Evolutionary conservation across 2,113 vertebrate genomes (phyloP).

Genomic region (Petrocephalus zakoni): DNA sequence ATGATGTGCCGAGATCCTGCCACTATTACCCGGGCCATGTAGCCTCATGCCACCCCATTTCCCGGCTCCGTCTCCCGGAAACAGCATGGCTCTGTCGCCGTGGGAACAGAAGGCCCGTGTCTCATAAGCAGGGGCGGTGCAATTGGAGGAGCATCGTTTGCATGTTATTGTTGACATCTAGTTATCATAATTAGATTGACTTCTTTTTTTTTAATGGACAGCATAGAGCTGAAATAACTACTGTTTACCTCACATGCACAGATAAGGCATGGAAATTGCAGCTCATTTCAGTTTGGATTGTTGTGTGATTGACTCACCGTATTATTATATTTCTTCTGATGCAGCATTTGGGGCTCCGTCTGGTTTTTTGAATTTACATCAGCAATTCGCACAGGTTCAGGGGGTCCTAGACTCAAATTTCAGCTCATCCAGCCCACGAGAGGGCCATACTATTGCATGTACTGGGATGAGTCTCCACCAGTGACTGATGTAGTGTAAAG

Average conservation of each 20-base stretch:
- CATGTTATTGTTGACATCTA: not conserved
- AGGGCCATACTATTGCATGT: not conserved
- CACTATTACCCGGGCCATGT: conserved; percentile 22
- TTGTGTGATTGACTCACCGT: not conserved
- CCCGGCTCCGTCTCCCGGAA: not conserved
- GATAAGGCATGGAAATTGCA: not conserved
- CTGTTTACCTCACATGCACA: not conserved
- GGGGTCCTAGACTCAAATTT: not conserved
- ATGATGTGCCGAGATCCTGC: conserved; percentile 12
- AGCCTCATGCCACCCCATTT: conserved; percentile 20
- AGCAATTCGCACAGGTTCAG: not conserved
- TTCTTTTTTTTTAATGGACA: not conserved
- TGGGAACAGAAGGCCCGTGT: not conserved
- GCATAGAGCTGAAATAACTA: not conserved
- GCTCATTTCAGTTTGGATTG: not conserved
- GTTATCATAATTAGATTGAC: not conserved
- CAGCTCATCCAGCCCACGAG: not conserved
- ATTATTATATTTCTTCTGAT: not conserved
- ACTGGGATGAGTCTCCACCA: not conserved
- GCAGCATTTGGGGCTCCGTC: not conserved
- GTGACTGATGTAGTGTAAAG: not conserved
- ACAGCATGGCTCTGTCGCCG: not conserved
- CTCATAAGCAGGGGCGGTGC: not conserved
- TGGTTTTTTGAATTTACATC: not conserved
- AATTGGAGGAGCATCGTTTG: not conserved